Evolutionary conservation across 2,113 vertebrate genomes (phyloP).

Genomic region (Chauna torquata): DNA sequence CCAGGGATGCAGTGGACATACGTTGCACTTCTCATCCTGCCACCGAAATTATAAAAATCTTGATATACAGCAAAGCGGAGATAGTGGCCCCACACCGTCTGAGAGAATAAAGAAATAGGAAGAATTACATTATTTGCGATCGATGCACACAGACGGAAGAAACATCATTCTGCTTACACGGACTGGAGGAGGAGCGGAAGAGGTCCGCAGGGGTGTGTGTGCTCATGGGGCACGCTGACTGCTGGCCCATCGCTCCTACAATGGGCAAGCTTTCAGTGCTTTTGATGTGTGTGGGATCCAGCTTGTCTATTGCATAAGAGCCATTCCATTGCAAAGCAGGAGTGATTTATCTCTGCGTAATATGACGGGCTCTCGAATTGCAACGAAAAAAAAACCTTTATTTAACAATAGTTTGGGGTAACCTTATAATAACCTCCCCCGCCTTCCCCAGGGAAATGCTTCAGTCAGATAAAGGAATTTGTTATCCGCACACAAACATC

Average conservation of each 20-base stretch:
- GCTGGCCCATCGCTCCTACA: background rate
- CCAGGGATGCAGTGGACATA: background rate
- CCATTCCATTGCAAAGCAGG: background rate
- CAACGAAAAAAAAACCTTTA: background rate
- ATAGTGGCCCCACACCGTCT: fast-evolving
- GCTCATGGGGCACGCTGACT: background rate
- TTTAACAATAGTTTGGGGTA: background rate
- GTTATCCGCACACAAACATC: background rate
- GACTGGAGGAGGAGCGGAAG: background rate
- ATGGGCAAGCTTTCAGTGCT: background rate
- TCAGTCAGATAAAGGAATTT: constrained; percentile 17
- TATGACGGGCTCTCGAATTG: constrained; percentile 10
- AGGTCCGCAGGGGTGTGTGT: fast-evolving
- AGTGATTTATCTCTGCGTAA: background rate
- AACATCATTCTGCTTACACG: background rate
- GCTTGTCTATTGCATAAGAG: background rate
- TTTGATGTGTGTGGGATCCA: background rate
- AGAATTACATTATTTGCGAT: background rate
- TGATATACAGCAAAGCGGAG: fast-evolving
- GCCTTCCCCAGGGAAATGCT: constrained; percentile 9
- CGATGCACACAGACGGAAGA: background rate
- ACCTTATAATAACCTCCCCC: constrained; percentile 4
- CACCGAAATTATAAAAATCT: background rate
- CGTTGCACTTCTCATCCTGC: background rate
- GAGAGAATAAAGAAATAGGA: background rate